phyloP scores from a whole-genome alignment of 2,888 invertebrate genomes.

The Drosophila mimetica region DNA sequence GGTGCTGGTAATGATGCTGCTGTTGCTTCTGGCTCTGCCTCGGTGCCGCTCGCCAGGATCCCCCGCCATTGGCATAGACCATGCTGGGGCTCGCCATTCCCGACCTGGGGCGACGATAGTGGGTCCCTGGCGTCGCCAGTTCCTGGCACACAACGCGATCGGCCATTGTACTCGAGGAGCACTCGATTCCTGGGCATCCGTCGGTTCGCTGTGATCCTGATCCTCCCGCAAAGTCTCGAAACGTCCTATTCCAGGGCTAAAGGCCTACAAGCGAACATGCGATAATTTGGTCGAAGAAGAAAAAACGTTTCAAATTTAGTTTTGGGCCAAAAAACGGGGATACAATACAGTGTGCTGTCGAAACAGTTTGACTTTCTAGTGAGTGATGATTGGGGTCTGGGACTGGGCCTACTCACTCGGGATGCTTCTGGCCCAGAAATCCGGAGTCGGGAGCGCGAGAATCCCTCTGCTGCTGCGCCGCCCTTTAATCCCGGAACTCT shows the following conservation, averaged over 20 bases:
- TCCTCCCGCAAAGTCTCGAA: too few species aligned
- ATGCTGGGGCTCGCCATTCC: slow-evolving; percentile 4
- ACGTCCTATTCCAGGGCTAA: background rate
- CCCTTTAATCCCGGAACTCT: slow-evolving; percentile 32
- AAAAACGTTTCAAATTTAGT: background rate
- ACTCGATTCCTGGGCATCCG: slow-evolving; percentile 10
- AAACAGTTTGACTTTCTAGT: background rate
- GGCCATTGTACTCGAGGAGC: slow-evolving; percentile 17
- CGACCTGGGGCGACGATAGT: slow-evolving; percentile 15
- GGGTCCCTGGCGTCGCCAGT: slow-evolving; percentile 12
- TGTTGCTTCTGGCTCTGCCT: background rate
- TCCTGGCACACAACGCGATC: slow-evolving; percentile 26
- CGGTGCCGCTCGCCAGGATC: slow-evolving; percentile 2
- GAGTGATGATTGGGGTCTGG: too few species aligned
- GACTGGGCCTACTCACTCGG: too few species aligned
- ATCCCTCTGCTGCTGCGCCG: slow-evolving; percentile 22
- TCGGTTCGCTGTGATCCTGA: slow-evolving; percentile 2
- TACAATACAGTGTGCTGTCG: background rate
- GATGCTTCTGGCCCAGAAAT: background rate
- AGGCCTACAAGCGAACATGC: too few species aligned
- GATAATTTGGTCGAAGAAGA: background rate
- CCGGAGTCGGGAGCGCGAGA: background rate
- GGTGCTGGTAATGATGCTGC: slow-evolving; percentile 2
- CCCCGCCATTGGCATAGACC: slow-evolving; percentile 14
- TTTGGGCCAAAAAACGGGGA: background rate